Percentiles rank a stretch among this genome's conserved stretches.
These are phyloP conservation scores for Pocillopora meandrina DNA, from an alignment of 92 coral and sea anemone genomes.

Conservation along the genomic window DNA sequence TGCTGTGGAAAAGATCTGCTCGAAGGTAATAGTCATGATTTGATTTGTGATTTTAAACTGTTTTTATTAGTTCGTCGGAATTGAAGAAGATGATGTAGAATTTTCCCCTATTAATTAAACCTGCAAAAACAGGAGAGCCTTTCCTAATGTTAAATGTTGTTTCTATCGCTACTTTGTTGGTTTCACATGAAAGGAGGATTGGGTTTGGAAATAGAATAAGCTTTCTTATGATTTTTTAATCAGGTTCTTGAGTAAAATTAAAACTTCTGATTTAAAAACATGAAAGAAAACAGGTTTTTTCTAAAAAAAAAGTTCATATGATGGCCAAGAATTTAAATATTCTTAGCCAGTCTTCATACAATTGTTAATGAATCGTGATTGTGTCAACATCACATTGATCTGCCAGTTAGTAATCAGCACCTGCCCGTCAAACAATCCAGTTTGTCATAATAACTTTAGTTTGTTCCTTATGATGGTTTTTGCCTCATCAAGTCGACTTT, in stretches of 20 bases:
- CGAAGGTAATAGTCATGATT: background rate
- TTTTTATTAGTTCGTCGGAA: background rate
- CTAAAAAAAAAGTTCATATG: background rate
- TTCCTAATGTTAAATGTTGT: background rate
- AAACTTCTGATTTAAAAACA: background rate
- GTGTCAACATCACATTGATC: conserved; percentile 10
- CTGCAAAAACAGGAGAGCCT: background rate
- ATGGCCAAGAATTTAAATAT: background rate
- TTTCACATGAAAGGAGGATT: no score
- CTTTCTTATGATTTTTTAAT: background rate
- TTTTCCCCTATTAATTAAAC: background rate
- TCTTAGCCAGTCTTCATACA: background rate
- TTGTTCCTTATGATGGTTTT: background rate
- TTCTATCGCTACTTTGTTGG: background rate
- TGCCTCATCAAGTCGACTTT: background rate
- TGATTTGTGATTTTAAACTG: background rate
- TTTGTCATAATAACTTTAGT: background rate
- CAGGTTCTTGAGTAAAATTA: background rate
- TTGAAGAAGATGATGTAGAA: background rate
- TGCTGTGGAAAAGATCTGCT: background rate
- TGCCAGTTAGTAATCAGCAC: conserved; percentile 4
- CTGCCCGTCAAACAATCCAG: background rate
- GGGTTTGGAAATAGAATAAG: no score
- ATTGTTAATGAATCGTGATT: background rate
- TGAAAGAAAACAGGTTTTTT: background rate